These are phyloP conservation scores for Phoebastria nigripes DNA, from an alignment of 2,797 vertebrate species.

Conservation along the genomic window DNA sequence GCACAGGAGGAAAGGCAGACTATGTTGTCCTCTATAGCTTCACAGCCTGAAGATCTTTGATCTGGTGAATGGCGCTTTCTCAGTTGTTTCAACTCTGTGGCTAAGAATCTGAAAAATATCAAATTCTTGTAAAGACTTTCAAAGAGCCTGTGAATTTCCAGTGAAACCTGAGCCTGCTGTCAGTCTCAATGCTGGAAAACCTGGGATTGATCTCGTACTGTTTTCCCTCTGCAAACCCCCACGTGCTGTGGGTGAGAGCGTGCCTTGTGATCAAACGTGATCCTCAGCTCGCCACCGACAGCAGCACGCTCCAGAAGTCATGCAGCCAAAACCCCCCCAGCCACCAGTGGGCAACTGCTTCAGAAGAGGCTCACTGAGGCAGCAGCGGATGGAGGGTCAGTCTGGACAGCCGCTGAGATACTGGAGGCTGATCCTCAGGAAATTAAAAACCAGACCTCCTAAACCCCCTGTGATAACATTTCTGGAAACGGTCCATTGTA, in stretches of 20 bases:
- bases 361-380: neutral
- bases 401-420: neutral
- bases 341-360: neutral
- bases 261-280: neutral
- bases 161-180: neutral
- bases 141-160: neutral
- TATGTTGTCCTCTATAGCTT: neutral
- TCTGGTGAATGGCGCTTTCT: neutral
- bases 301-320: neutral
- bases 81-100: neutral
- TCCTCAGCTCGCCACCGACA: rapidly evolving
- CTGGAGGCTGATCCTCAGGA: neutral
- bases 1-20: neutral
- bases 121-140: neutral
- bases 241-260: neutral
- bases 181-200: neutral
- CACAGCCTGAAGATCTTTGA: neutral
- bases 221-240: neutral
- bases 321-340: neutral
- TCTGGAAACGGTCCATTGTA: neutral
- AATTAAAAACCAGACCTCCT: neutral
- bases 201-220: neutral
- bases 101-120: neutral
- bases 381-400: neutral
- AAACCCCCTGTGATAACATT: rapidly evolving